These are phyloP conservation scores for Grammomys dolichurus DNA, from an alignment of 2,113 vertebrate species.

Conservation along the genomic window DNA sequence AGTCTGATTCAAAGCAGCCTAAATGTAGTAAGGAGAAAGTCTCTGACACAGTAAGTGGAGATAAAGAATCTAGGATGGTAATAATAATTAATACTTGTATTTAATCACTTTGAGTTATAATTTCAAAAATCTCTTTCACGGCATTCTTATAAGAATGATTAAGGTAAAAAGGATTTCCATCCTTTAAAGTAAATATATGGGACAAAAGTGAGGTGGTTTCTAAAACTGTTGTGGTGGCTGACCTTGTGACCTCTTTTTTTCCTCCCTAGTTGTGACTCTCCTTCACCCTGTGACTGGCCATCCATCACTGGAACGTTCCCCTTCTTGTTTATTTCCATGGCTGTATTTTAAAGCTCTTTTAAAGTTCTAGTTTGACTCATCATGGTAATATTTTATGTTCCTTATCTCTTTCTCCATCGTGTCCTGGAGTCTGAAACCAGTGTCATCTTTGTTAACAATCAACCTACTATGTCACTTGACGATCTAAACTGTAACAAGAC, in stretches of 20 bases:
- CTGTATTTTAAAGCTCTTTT: neutral
- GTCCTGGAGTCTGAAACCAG: neutral
- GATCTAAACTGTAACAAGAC: neutral
- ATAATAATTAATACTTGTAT: slow-evolving; percentile 11
- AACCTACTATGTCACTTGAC: neutral
- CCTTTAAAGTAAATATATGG: neutral
- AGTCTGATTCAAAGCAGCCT: slow-evolving; percentile 3
- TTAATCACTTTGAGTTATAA: slow-evolving; percentile 26
- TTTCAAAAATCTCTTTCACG: slow-evolving; percentile 32
- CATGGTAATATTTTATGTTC: neutral
- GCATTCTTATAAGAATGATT: neutral
- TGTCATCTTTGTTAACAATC: slow-evolving; percentile 5
- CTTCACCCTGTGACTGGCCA: neutral
- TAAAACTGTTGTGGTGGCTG: neutral
- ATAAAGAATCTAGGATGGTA: neutral
- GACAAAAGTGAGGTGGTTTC: neutral
- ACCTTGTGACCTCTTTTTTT: neutral
- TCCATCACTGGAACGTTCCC: neutral
- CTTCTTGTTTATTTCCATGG: neutral
- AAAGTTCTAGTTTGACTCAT: neutral
- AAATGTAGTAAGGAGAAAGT: neutral
- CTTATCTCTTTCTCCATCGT: neutral
- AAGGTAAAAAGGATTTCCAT: neutral
- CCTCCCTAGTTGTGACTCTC: neutral
- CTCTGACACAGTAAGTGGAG: neutral